Evolutionary conservation across 2,113 vertebrate genomes (phyloP).

Genomic region (Paraplagusia blochii): DNA sequence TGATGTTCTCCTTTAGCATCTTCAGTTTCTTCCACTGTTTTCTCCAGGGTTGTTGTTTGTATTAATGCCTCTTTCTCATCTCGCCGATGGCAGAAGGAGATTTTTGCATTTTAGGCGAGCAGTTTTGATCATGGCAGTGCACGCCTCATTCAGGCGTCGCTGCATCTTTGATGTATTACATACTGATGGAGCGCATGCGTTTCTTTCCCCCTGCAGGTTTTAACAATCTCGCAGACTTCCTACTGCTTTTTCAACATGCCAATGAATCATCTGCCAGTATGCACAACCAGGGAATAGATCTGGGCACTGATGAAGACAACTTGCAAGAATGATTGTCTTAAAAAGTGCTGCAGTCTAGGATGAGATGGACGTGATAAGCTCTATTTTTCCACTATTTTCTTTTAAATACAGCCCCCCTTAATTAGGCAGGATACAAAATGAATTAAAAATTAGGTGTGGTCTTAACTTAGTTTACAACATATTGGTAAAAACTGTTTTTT

Average conservation of each 20-base stretch:
- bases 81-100: conserved; percentile 16
- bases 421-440: conserved; percentile 27
- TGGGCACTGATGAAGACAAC: conserved; percentile 42
- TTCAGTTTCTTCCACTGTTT: conserved; percentile 27
- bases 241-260: conserved; percentile 60
- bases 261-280: conserved; percentile 57
- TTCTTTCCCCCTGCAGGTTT: conserved; percentile 45
- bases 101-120: conserved; percentile 53
- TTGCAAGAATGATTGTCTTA: conserved; percentile 40
- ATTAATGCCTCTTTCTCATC: conserved; percentile 31
- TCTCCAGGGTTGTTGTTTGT: conserved; percentile 45
- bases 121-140: conserved; percentile 69
- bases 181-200: conserved; percentile 48
- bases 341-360: conserved; percentile 18
- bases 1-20: not conserved
- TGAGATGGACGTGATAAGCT: conserved; percentile 35
- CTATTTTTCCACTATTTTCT: too few species aligned
- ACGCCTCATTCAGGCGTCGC: conserved; percentile 52
- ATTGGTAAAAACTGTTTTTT: not conserved
- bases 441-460: conserved; percentile 9
- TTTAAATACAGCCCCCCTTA: conserved; percentile 30
- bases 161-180: conserved; percentile 67
- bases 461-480: conserved; percentile 20
- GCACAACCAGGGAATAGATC: conserved; percentile 44
- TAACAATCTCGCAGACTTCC: conserved; percentile 57